A percentile compares a stretch with the other conserved stretches of the same genome.
Conservation (phyloP, 2,797 vertebrate genomes). For the Sebastes hubbsi region DNA sequence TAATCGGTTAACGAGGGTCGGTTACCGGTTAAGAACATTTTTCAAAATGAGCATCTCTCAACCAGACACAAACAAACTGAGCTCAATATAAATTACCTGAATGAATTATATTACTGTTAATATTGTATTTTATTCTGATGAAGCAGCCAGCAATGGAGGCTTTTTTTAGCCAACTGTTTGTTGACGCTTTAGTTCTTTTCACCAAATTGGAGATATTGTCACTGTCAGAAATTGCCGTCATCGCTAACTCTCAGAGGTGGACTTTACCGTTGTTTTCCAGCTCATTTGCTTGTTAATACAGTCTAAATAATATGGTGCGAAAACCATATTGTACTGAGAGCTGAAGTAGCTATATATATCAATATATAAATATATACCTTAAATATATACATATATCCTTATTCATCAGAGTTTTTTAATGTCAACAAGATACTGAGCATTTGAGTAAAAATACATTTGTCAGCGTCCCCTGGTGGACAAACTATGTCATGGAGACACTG, state of each 20-base stretch:
- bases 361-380: too few species aligned
- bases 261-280: background rate
- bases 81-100: background rate
- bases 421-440: background rate
- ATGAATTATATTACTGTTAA: background rate
- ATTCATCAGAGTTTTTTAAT: background rate
- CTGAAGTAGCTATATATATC: background rate
- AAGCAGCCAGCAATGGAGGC: background rate
- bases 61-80: background rate
- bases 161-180: background rate
- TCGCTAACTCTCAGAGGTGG: background rate
- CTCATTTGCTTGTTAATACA: background rate
- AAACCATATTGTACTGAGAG: too few species aligned
- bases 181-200: background rate
- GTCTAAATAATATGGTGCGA: background rate
- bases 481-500: background rate
- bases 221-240: background rate
- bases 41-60: too few species aligned
- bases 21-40: too few species aligned
- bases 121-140: too few species aligned
- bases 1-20: too few species aligned
- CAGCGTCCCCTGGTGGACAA: background rate
- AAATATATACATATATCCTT: too few species aligned
- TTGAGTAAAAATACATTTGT: background rate
- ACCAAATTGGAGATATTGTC: background rate